Percentiles rank a stretch among this genome's conserved stretches.
phyloP scores from a whole-genome alignment of 2,797 vertebrate genomes.

The Bovichtus diacanthus region DNA sequence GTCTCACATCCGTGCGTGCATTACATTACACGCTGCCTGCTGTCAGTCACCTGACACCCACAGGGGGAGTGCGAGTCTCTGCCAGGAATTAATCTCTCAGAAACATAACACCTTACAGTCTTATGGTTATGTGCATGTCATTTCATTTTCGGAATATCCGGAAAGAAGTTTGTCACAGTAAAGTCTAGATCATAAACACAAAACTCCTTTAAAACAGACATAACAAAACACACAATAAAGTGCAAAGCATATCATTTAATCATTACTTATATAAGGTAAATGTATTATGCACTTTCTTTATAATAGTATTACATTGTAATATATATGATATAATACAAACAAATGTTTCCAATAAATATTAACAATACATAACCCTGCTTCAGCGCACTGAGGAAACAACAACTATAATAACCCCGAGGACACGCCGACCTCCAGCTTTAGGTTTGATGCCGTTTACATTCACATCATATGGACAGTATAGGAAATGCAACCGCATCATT shows the following conservation, averaged over 20 bases:
- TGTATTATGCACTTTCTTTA: no score
- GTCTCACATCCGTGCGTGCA: constrained; percentile 52
- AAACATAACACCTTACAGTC: constrained; percentile 32
- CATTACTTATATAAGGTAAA: no score
- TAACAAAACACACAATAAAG: no score
- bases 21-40: constrained; percentile 38
- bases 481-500: background rate
- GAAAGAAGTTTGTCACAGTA: background rate
- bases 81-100: constrained; percentile 35
- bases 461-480: background rate
- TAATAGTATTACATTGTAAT: no score
- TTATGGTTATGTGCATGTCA: background rate
- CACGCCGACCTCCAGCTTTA: background rate
- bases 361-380: no score
- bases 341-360: no score
- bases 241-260: no score
- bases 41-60: constrained; percentile 52
- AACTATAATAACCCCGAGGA: no score
- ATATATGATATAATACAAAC: no score
- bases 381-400: background rate
- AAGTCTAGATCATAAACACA: background rate
- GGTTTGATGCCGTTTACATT: background rate
- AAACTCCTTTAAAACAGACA: background rate
- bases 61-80: background rate
- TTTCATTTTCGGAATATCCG: background rate